Evolutionary conservation across 2,888 invertebrate genomes (phyloP).

Genomic region (Agriopis leucophaearia): DNA sequence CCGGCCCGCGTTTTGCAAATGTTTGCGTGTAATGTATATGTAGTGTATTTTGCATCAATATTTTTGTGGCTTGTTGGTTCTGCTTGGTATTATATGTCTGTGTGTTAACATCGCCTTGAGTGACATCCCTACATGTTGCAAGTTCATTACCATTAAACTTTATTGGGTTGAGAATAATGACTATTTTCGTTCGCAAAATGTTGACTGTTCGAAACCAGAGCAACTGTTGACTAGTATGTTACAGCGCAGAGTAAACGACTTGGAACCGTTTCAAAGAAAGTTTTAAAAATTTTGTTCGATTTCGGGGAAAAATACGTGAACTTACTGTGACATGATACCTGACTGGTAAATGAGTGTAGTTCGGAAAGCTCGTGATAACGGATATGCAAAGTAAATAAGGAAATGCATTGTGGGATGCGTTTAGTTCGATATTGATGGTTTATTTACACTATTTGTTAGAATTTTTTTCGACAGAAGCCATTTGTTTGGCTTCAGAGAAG

Average conservation of each 20-base stretch:
- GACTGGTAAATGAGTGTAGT: background rate
- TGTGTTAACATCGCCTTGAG: constrained; percentile 33
- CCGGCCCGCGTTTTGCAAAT: too few relatives aligned
- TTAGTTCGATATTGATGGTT: constrained; percentile 30
- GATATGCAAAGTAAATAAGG: constrained; percentile 49
- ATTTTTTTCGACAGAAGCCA: constrained; percentile 5
- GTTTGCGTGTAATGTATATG: too few relatives aligned
- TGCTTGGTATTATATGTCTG: too few relatives aligned
- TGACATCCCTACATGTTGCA: constrained; percentile 33
- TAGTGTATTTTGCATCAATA: too few relatives aligned
- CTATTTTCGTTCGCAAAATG: constrained; percentile 44
- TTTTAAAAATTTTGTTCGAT: background rate
- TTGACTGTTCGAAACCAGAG: constrained; percentile 46
- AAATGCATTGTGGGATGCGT: constrained; percentile 49
- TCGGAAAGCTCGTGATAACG: constrained; percentile 44
- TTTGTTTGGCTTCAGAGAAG: constrained; percentile 8
- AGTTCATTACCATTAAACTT: constrained; percentile 44
- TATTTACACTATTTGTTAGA: constrained; percentile 18
- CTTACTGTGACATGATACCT: constrained; percentile 20
- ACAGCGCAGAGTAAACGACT: constrained; percentile 38
- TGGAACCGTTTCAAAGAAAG: constrained; percentile 17
- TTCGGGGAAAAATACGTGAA: background rate
- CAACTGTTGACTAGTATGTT: constrained; percentile 51
- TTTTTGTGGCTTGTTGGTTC: too few relatives aligned
- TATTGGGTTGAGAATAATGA: constrained; percentile 47